Conservation (phyloP, 2,113 vertebrate species). For the Atractosteus spatula region DNA sequence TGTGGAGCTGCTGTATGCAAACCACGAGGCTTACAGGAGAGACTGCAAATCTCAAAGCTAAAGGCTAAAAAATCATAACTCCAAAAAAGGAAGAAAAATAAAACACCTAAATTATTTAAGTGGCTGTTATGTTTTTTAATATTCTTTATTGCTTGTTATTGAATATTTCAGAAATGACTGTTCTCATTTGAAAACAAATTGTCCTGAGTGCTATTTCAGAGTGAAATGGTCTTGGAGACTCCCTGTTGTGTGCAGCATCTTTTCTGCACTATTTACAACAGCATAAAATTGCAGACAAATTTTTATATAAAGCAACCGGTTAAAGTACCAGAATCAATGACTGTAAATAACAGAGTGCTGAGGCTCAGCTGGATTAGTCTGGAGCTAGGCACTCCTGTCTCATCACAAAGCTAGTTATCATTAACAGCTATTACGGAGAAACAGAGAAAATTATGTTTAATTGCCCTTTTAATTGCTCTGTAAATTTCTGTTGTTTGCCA, state of each 20-base stretch:
- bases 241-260: conserved; percentile 11
- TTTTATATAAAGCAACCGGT: conserved; percentile 39
- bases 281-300: conserved; percentile 41
- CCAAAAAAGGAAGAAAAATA: no score
- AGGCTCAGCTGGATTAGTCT: conserved; percentile 34
- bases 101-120: no score
- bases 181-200: conserved; percentile 31
- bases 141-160: conserved; percentile 6
- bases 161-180: not conserved
- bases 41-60: no score
- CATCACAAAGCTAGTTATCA: conserved; percentile 27
- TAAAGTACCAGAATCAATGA: conserved; percentile 20
- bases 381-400: conserved; percentile 9
- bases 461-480: conserved; percentile 49
- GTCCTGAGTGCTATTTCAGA: conserved; percentile 30
- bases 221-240: conserved; percentile 26
- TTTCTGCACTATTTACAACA: conserved; percentile 22
- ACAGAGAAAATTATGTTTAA: conserved; percentile 42
- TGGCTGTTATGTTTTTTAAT: no score
- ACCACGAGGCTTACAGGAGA: no score
- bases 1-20: no score
- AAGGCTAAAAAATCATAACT: no score
- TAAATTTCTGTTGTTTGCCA: conserved; percentile 38
- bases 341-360: conserved; percentile 20
- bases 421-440: conserved; percentile 40